Percentiles rank a stretch among this genome's conserved stretches.
Evolutionary conservation across 2,888 invertebrate species (phyloP).

Genomic region (Encarsia formosa): DNA sequence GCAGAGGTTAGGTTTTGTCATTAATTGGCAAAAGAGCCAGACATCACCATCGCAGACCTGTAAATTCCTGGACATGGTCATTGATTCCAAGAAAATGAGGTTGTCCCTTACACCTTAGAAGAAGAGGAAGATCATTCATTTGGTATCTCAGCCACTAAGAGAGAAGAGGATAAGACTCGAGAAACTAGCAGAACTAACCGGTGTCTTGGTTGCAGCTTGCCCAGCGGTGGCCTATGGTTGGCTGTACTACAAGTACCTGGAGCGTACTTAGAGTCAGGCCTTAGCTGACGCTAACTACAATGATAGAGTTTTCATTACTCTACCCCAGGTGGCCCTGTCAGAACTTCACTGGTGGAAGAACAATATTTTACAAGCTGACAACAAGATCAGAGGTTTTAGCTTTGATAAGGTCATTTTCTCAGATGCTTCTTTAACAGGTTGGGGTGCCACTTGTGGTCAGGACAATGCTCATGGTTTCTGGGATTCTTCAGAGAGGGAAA

Average conservation of each 20-base stretch:
- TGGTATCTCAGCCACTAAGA: not conserved
- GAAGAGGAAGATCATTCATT: not conserved
- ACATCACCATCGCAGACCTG: not conserved
- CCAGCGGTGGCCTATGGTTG: slow-evolving; percentile 20
- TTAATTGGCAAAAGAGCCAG: not conserved
- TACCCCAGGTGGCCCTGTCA: no score
- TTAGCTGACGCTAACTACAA: no score
- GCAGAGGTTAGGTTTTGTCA: not conserved
- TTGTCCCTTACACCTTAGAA: not conserved
- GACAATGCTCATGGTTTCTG: no score
- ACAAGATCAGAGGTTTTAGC: no score
- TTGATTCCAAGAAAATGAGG: not conserved
- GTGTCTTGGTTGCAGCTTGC: slow-evolving; percentile 12
- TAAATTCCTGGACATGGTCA: not conserved
- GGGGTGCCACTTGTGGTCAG: no score
- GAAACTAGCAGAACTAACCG: no score
- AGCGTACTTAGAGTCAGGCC: no score
- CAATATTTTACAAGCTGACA: no score
- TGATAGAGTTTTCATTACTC: no score
- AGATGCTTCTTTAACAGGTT: no score
- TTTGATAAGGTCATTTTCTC: no score
- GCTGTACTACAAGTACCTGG: slow-evolving; percentile 19
- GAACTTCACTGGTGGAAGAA: no score
- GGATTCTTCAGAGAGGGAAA: not conserved
- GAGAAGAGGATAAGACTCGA: not conserved